phyloP scores from a whole-genome alignment of 2,888 invertebrate species.

The Chouioia cunea region DNA sequence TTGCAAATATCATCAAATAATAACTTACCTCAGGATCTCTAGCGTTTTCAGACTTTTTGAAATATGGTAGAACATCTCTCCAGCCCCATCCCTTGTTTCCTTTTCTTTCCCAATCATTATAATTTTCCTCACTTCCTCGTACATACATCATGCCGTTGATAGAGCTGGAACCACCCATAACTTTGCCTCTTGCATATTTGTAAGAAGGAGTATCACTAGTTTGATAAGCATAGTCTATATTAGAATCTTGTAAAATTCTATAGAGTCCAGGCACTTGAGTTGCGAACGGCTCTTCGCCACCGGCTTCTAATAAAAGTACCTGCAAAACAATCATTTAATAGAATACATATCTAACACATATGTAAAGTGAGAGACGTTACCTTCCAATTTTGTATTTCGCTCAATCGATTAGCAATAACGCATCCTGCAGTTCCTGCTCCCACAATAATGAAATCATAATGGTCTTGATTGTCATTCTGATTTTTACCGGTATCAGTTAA shows the following conservation, averaged over 20 bases:
- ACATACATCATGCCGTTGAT: background rate
- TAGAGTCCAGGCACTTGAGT: conserved; percentile 2
- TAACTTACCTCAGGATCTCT: background rate
- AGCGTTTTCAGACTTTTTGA: conserved; percentile 5
- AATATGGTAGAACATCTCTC: background rate
- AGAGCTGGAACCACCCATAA: conserved; percentile 7
- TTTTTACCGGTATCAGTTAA: background rate
- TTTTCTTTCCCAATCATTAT: background rate
- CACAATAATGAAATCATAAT: conserved; percentile 62
- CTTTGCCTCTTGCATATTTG: conserved; percentile 4
- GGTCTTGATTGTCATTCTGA: background rate
- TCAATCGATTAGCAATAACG: conserved; percentile 70
- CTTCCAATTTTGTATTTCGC: conserved; percentile 67
- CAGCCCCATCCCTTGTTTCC: conserved; percentile 11
- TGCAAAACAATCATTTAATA: too few relatives aligned
- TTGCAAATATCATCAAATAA: too few relatives aligned
- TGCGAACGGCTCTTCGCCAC: conserved; percentile 9
- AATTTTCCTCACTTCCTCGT: background rate
- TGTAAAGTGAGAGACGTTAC: too few relatives aligned
- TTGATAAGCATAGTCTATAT: conserved; percentile 5
- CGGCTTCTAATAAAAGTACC: conserved; percentile 23
- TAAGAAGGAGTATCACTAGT: background rate
- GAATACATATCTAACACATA: too few relatives aligned
- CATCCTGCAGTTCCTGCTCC: conserved; percentile 71
- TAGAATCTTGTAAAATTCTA: background rate